A percentile compares a stretch with the other conserved stretches of the same genome.
phyloP scores from a whole-genome alignment of 2,888 invertebrate genomes.

The Aphodius granarius region DNA sequence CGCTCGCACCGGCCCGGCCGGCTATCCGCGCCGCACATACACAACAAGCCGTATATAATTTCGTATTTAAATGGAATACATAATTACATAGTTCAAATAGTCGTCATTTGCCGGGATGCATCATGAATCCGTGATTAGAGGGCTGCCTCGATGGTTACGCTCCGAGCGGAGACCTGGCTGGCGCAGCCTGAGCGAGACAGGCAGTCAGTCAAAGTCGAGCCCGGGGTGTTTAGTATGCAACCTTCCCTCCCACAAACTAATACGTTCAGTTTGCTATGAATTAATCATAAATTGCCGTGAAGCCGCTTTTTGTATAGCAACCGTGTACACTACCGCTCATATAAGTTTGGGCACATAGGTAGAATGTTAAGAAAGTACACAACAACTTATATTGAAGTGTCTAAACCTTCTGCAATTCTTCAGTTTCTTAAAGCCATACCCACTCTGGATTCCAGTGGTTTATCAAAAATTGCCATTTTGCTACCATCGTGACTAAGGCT shows the following conservation, averaged over 20 bases:
- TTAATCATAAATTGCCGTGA: conserved; percentile 23
- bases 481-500: too few relatives aligned
- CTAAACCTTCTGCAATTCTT: too few relatives aligned
- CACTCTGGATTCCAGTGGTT: too few relatives aligned
- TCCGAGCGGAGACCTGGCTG: neutral
- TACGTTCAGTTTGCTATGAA: conserved; percentile 11
- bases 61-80: conserved; percentile 24
- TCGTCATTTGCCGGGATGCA: conserved; percentile 24
- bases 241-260: neutral
- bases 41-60: conserved; percentile 14
- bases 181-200: neutral
- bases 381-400: too few relatives aligned
- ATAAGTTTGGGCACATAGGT: too few relatives aligned
- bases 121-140: conserved; percentile 18
- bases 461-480: too few relatives aligned
- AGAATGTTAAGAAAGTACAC: too few relatives aligned
- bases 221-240: neutral
- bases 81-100: conserved; percentile 25
- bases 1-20: neutral
- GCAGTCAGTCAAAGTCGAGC: neutral
- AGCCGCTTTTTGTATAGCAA: conserved; percentile 19
- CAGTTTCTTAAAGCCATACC: too few relatives aligned
- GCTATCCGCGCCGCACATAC: conserved; percentile 6
- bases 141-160: neutral
- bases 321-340: too few relatives aligned